Evolutionary conservation across 37 sponge, comb jelly and placozoan genomes (phyloP), one percentile per base, ranked within the genome.

Genomic region (Amphimedon queenslandica): DNA sequence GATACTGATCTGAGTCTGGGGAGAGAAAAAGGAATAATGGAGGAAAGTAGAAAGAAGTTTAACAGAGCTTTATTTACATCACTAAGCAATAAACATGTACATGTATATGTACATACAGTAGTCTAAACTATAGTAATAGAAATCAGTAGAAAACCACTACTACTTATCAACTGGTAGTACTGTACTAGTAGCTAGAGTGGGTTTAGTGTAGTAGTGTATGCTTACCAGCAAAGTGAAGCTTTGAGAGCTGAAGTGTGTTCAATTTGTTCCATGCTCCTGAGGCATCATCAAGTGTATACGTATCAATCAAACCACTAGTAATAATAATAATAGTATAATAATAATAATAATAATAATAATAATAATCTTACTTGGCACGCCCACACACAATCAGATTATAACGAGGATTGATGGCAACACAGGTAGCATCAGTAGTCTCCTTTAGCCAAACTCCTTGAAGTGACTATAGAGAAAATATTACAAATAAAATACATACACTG

Each of bases 381-480:
- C 92, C 92, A 57, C 87, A 87, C 18, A 81, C 69, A 31, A 78
- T 32, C 47, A 92, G 68, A 33, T 61, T 64, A 74, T 80, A 92
- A 24, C 61, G 63, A 2, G 65, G 42, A 35, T 92, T 92, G 34
- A 83, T 58, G 8, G 88, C 81, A 0, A 77, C 37, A 42, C 84
- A 80, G 2, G 55, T 58, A 42, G 80, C 88, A 58, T 83, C 73
- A 29, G 63, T 61, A 29, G 87, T 33, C 24, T 70, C 84, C 39
- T 58, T 74, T 4, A 86, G 33, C 84, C 88, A 92, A 69, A 87
- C 83, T 10, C 81, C 92, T 31, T 71, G 73, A n/a, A 89, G 55
- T 16, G 70, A 63, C 67, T 63, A 37, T 28, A 55, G 64, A 24
- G 24, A 31, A 78, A 78, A 21, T 60, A 36, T 36, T 25, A 42